A percentile compares a stretch with the other conserved stretches of the same genome.
Evolutionary conservation across 2,113 vertebrate species (phyloP).

Genomic region (Lucifuga dentata): DNA sequence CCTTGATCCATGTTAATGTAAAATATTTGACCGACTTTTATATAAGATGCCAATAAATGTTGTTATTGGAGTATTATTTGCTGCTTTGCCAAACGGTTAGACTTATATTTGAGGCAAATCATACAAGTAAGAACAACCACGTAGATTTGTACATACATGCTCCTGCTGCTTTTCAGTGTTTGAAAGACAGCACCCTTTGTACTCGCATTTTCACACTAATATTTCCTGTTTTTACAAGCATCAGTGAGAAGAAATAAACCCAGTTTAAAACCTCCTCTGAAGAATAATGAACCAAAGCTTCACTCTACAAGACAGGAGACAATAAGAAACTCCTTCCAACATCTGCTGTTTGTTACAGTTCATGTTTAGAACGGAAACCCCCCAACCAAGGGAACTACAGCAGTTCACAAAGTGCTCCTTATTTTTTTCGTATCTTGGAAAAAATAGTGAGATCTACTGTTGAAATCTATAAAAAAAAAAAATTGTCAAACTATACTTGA

Average conservation of each 20-base stretch:
- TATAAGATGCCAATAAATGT: background rate
- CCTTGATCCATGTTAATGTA: background rate
- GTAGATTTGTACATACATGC: slow-evolving; percentile 31
- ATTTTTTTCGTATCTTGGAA: too few species aligned
- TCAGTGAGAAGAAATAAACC: slow-evolving; percentile 49
- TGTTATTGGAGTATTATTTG: slow-evolving; percentile 7
- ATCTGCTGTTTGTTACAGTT: slow-evolving; percentile 50
- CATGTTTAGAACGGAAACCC: too few species aligned
- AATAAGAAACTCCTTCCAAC: slow-evolving; percentile 43
- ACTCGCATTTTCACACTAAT: slow-evolving; percentile 65
- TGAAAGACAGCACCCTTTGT: slow-evolving; percentile 72
- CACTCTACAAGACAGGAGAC: slow-evolving; percentile 35
- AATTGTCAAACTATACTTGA: background rate
- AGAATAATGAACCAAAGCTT: slow-evolving; percentile 41
- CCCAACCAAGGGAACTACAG: too few species aligned
- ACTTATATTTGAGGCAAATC: slow-evolving; percentile 11
- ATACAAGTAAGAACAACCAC: slow-evolving; percentile 37
- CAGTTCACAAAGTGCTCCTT: too few species aligned
- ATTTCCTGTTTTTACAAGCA: slow-evolving; percentile 58
- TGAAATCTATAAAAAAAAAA: too few species aligned
- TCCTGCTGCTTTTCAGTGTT: slow-evolving; percentile 45
- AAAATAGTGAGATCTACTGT: too few species aligned
- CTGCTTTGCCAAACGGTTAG: slow-evolving; percentile 38
- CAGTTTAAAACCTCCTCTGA: slow-evolving; percentile 44
- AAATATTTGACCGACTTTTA: background rate